Base-by-base conservation (phyloP, 2,113 vertebrate species). In the Poeciliopsis retropinna region DNA sequence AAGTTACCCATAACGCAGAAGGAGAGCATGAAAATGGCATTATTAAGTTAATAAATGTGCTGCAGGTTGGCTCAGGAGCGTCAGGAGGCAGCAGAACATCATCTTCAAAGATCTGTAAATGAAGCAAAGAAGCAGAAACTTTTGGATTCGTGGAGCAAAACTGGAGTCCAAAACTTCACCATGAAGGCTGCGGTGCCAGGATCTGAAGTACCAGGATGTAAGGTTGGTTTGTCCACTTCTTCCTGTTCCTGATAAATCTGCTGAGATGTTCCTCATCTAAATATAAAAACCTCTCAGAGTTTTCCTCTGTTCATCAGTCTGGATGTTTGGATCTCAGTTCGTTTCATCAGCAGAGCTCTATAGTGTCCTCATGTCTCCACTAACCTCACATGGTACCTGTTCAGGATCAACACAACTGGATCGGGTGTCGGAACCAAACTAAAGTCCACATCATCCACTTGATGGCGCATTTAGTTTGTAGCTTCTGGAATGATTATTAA, bases 161-260 rank as follows among this genome's bases (percentile, higher is more conserved):
- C 90, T 0, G 95, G 96, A 32, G 90, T 96, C 34, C 87, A 95
- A n/a, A 94, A 97, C 77, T 98, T 98, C 66, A 94, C 94, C 44
- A 94, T 97, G 95, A 98, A 95, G 92, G 85, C 95, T 3, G 98
- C 97, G 0, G 97, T 99, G 27, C 98, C 98, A 9, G 98, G 98
- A 67, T 98, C 97, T 1, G 97, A 98, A 92, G 89, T 99, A 25
- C 97, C 96, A 67, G 96, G 96, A 60, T 96, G 97, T 82, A 95
- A 96, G 95, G 97, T 96, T 1, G 0, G 5, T 12, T 65, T n/a
- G 11, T 66, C 12, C 1, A 13, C 31, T 29, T 3, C 34, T 57
- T 63, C 37, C 66, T 70, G 13, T 70, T 19, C 44, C 5, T 44
- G 12, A 17, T 54, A 54, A 54, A 54, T 19, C 47, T 54, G 51